A percentile compares a stretch with the other conserved stretches of the same genome.
phyloP scores from a whole-genome alignment of 92 coral and sea anemone species.

The Parazoanthus darwini region DNA sequence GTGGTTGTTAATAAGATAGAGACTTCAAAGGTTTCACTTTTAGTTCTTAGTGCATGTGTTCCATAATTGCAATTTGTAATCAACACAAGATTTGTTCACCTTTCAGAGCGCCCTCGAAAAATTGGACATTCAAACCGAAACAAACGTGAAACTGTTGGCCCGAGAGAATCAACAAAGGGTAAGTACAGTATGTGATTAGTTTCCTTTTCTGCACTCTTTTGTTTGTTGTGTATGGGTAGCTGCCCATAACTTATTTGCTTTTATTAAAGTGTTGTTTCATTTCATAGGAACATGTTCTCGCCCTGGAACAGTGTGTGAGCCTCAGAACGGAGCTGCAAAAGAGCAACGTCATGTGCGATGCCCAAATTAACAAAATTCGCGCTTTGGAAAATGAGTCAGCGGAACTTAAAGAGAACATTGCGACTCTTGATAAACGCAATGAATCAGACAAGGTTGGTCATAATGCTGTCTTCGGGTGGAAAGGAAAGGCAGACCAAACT shows the following conservation, averaged over 20 bases:
- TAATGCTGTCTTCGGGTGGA: neutral
- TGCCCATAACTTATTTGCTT: neutral
- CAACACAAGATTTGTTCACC: neutral
- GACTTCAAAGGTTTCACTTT: too few species aligned
- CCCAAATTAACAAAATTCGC: conserved; percentile 73
- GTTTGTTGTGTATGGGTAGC: neutral
- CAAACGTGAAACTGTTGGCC: conserved; percentile 82
- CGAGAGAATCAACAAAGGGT: conserved; percentile 83
- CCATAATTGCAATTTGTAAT: neutral
- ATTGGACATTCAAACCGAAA: conserved; percentile 90
- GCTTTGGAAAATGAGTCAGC: conserved; percentile 73
- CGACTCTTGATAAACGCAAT: conserved; percentile 68
- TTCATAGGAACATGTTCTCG: conserved; percentile 70
- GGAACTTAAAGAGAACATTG: conserved; percentile 62
- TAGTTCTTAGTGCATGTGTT: neutral
- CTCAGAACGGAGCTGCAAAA: conserved; percentile 84
- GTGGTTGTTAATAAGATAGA: too few species aligned
- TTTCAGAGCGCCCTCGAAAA: conserved; percentile 84
- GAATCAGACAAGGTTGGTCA: conserved; percentile 84
- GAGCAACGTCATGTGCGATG: conserved; percentile 69
- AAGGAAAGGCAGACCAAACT: neutral
- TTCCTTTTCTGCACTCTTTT: neutral
- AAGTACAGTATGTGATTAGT: neutral
- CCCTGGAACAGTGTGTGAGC: conserved; percentile 85
- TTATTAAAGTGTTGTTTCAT: neutral